Evolutionary conservation across 2,113 vertebrate species (phyloP).

Genomic region (Riparia riparia): DNA sequence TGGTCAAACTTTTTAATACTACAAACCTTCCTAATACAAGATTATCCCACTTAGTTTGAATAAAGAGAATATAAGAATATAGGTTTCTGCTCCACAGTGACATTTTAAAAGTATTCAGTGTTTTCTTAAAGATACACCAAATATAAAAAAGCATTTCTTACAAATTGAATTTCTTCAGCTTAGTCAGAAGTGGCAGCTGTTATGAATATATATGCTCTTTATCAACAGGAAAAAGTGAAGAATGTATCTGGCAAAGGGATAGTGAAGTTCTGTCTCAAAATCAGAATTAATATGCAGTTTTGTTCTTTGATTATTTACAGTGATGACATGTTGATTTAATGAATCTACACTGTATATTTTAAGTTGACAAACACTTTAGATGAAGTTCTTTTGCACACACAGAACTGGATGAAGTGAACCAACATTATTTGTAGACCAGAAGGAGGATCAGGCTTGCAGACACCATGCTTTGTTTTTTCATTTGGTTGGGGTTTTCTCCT

Average conservation of each 20-base stretch:
- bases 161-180: not conserved
- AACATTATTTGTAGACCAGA: not conserved
- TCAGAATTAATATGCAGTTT: not conserved
- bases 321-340: not conserved
- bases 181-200: not conserved
- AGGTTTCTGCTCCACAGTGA: not conserved
- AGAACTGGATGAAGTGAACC: not conserved
- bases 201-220: not conserved
- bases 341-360: not conserved
- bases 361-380: not conserved
- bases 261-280: not conserved
- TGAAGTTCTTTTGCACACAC: not conserved
- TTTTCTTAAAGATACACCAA: not conserved
- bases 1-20: not conserved
- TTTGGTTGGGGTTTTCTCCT: not conserved
- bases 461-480: accelerated
- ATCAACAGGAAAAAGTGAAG: not conserved
- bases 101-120: not conserved
- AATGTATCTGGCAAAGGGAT: not conserved
- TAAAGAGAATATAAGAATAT: not conserved
- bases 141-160: not conserved
- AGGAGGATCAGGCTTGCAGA: not conserved
- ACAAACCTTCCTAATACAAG: not conserved
- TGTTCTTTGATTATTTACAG: not conserved
- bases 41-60: not conserved